A percentile compares a stretch with the other conserved stretches of the same genome.
These are phyloP conservation scores for Chrysocyon brachyurus DNA, from an alignment of 2,797 vertebrate genomes.

Conservation along the genomic window DNA sequence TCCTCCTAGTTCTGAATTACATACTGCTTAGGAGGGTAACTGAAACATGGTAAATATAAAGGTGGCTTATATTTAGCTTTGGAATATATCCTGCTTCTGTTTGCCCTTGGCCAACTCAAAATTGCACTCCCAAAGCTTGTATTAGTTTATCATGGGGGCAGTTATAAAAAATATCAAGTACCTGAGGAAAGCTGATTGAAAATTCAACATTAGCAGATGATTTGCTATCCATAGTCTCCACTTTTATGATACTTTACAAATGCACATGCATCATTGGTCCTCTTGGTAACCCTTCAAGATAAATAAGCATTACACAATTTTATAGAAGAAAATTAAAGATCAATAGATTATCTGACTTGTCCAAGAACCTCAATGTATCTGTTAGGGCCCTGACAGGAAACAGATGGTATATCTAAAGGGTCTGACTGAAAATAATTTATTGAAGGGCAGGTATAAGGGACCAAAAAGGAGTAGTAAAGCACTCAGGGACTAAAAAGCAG, in stretches of 20 bases:
- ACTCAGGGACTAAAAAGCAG: not conserved
- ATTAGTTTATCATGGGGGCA: not conserved
- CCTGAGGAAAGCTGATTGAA: not conserved
- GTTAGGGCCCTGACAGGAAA: not conserved
- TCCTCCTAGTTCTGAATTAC: not conserved
- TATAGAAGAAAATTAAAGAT: slow-evolving; percentile 18
- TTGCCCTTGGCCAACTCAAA: not conserved
- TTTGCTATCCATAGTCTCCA: not conserved
- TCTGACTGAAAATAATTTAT: not conserved
- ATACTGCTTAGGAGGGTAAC: not conserved
- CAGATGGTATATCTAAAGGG: not conserved
- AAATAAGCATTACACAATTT: not conserved
- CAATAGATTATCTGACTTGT: not conserved
- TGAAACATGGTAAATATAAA: not conserved
- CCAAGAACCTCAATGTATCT: not conserved
- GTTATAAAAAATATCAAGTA: slow-evolving; percentile 9
- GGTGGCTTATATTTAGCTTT: not conserved
- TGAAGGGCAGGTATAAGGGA: not conserved
- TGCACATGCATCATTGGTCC: not conserved
- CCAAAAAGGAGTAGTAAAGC: not conserved
- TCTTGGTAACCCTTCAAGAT: not conserved
- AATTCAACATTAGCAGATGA: not conserved
- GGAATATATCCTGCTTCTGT: not conserved
- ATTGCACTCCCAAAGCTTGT: not conserved
- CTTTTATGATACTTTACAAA: slow-evolving; percentile 35